Percentiles rank a stretch among this genome's conserved stretches.
Evolutionary conservation across 2,113 vertebrate species (phyloP).

Genomic region (Grammomys dolichurus): DNA sequence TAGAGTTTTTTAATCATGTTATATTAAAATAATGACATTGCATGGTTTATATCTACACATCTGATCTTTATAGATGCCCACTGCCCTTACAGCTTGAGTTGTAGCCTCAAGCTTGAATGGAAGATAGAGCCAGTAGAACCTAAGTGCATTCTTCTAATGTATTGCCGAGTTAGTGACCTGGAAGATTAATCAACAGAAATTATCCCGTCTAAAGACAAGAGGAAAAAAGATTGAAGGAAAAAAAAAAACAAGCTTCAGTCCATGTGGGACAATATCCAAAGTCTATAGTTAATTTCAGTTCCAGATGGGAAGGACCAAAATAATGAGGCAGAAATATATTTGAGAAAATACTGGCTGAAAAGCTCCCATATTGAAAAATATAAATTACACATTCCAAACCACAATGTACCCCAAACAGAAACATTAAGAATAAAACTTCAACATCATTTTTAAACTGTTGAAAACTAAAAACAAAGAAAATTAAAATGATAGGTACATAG

Average conservation of each 20-base stretch:
- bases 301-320: not conserved
- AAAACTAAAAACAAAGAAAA: conserved; percentile 34
- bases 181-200: conserved; percentile 31
- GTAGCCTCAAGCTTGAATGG: conserved; percentile 3
- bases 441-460: conserved; percentile 23
- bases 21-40: not conserved
- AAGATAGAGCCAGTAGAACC: not conserved
- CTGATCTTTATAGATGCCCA: not conserved
- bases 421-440: conserved; percentile 13
- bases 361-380: not conserved
- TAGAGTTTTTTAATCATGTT: not conserved
- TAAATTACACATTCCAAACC: not conserved
- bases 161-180: not conserved
- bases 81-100: not conserved
- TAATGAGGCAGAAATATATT: conserved; percentile 9
- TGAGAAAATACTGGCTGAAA: conserved; percentile 30
- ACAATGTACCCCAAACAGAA: conserved; percentile 1
- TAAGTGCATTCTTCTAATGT: not conserved
- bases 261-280: not conserved
- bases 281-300: conserved; percentile 14
- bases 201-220: conserved; percentile 19
- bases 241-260: not conserved
- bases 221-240: not conserved
- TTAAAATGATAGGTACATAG: not conserved
- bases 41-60: conserved; percentile 12